Conservation (phyloP, 2,888 invertebrate species). For the Parelbella ahira region DNA sequence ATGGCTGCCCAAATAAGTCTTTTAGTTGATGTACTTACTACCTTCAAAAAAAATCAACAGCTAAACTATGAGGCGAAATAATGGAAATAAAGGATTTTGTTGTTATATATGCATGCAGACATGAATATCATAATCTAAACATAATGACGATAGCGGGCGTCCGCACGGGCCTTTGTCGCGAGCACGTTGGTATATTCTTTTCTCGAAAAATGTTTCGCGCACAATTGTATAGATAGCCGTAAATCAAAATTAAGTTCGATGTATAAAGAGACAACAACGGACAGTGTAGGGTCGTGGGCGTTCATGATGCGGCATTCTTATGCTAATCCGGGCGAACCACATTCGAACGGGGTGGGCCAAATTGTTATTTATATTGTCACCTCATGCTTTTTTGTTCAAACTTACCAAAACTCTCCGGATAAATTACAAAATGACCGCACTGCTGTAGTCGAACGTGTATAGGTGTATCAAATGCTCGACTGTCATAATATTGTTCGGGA, state of each 20-base stretch:
- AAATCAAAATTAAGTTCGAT: constrained; percentile 80
- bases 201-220: constrained; percentile 58
- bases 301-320: constrained; percentile 75
- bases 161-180: constrained; percentile 3
- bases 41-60: no score
- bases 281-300: constrained; percentile 69
- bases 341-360: constrained; percentile 78
- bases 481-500: no score
- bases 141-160: constrained; percentile 17
- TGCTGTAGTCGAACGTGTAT: constrained; percentile 27
- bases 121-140: constrained; percentile 24
- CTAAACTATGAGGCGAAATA: no score
- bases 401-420: constrained; percentile 51
- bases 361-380: constrained; percentile 81
- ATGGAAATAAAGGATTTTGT: no score
- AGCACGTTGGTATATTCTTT: constrained; percentile 15
- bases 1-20: no score
- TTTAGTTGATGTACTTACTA: no score
- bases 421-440: constrained; percentile 63
- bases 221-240: constrained; percentile 69
- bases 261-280: constrained; percentile 75
- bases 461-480: constrained; percentile 4
- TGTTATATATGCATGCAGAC: no score
- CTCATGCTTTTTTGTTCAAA: constrained; percentile 65
- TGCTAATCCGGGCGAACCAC: constrained; percentile 74